Evolutionary conservation across 2,888 invertebrate species (phyloP).

Genomic region (Apantesis nais): DNA sequence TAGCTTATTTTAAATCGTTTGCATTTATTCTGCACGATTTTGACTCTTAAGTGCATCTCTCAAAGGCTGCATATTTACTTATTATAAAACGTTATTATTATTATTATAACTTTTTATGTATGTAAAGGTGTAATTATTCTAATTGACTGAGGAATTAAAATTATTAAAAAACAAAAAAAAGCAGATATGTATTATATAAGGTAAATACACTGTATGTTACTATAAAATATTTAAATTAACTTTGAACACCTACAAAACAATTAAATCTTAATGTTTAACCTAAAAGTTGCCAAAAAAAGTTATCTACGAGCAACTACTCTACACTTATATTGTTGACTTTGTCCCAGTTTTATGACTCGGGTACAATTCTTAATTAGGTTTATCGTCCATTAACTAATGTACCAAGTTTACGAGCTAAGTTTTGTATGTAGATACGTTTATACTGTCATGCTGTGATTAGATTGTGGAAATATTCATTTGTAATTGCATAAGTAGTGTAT

Average conservation of each 20-base stretch:
- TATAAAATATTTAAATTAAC: not conserved
- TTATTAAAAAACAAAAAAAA: too few species aligned
- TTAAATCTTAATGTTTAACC: too few species aligned
- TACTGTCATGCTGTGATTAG: not conserved
- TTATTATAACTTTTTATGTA: too few species aligned
- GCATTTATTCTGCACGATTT: not conserved
- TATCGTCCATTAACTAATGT: conserved; percentile 23
- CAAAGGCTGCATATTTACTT: not conserved
- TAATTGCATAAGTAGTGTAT: not conserved
- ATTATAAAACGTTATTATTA: too few species aligned
- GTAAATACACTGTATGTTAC: not conserved
- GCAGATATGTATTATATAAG: too few species aligned
- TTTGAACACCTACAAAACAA: not conserved
- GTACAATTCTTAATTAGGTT: conserved; percentile 25
- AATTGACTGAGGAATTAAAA: too few species aligned
- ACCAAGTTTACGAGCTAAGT: conserved; percentile 13
- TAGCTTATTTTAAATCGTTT: not conserved
- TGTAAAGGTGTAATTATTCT: too few species aligned
- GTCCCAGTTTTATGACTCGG: not conserved
- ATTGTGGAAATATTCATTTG: not conserved
- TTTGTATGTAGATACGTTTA: not conserved
- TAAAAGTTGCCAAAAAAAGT: too few species aligned
- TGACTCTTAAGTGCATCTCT: not conserved
- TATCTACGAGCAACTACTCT: not conserved
- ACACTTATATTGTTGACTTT: conserved; percentile 1